phyloP scores from a whole-genome alignment of 2,797 vertebrate genomes.

The Silurus aristotelis region DNA sequence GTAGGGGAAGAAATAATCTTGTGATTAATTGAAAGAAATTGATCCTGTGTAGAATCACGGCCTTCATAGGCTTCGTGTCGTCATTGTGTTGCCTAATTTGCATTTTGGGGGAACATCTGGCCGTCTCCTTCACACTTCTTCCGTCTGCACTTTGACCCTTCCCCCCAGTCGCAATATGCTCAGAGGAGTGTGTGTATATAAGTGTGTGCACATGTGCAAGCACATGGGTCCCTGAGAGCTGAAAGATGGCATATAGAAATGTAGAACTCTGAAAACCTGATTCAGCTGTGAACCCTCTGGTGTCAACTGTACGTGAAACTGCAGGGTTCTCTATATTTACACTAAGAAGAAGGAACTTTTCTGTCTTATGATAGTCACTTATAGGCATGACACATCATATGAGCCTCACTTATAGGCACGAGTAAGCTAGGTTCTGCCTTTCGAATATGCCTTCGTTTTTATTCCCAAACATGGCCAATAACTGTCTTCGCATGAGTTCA shows the following conservation, averaged over 20 bases:
- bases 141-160: conserved; percentile 51
- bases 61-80: neutral
- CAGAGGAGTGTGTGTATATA: conserved; percentile 13
- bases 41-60: neutral
- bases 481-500: conserved; percentile 18
- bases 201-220: conserved; percentile 32
- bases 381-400: conserved; percentile 15
- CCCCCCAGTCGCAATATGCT: conserved; percentile 29
- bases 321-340: neutral
- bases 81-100: conserved; percentile 42
- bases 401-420: neutral
- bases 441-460: neutral
- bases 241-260: neutral
- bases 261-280: neutral
- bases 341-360: conserved; percentile 15
- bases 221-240: neutral
- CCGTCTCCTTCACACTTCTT: conserved; percentile 56
- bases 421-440: neutral
- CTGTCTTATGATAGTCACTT: conserved; percentile 26
- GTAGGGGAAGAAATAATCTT: neutral
- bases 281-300: neutral
- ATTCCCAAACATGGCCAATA: conserved; percentile 9
- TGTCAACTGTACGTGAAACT: conserved; percentile 1
- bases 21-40: too few relatives aligned
- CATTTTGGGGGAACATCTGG: conserved; percentile 66